Evolutionary conservation across 2,113 vertebrate species (phyloP).

Genomic region (Martes martes): DNA sequence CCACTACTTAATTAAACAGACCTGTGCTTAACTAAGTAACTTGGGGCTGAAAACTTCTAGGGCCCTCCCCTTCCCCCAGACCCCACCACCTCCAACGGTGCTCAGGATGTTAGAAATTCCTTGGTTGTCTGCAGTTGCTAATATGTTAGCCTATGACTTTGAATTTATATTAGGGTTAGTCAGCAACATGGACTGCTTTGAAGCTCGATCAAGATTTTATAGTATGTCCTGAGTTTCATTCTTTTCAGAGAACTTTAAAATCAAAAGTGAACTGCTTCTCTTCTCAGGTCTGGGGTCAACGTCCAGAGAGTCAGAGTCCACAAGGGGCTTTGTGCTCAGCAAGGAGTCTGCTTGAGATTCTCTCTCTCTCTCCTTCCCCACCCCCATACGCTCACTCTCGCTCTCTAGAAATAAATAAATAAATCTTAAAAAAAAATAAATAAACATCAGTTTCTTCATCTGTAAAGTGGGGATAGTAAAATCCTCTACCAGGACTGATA

Average conservation of each 20-base stretch:
- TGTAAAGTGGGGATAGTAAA: neutral
- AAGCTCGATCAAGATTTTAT: neutral
- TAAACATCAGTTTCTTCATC: neutral
- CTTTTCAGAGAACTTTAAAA: conserved; percentile 39
- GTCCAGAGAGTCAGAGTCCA: neutral
- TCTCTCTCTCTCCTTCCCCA: neutral
- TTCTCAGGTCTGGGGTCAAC: neutral
- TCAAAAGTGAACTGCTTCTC: neutral
- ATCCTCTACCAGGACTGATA: neutral
- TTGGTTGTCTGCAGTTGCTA: neutral
- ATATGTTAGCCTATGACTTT: neutral
- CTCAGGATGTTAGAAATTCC: conserved; percentile 57
- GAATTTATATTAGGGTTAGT: neutral
- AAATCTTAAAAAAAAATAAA: neutral
- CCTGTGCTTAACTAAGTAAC: conserved; percentile 47
- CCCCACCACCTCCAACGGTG: neutral
- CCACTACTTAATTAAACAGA: conserved; percentile 69
- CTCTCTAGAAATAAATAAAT: neutral
- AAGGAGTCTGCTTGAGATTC: neutral
- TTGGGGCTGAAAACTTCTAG: conserved; percentile 44
- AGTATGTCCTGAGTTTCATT: neutral
- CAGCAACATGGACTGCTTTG: neutral
- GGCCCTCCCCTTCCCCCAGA: neutral
- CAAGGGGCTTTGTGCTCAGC: neutral
- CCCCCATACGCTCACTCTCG: neutral